Evolutionary conservation across 2,888 invertebrate genomes (phyloP), one percentile per base, ranked within the genome.

Genomic region (Toxonevra muliebris): DNA sequence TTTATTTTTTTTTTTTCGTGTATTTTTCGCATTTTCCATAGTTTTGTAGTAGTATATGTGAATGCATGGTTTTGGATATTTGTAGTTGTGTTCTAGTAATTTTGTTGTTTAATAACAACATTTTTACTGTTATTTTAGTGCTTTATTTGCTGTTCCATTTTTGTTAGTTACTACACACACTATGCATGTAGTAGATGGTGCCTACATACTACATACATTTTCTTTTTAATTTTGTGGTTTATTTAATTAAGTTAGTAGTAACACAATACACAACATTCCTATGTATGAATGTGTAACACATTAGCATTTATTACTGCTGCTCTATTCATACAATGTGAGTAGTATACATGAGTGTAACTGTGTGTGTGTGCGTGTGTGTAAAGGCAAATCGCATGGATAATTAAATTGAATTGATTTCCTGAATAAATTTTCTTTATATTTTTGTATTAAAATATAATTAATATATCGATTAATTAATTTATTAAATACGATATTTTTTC

Each of bases 101-200:
- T 63, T 54, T 55, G 40, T 63, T 63, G 45, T 41, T 63, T 63
- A 63, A 63, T 54, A 54, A 63, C 45, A 43, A 63, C 19, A 54
- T 30, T 54, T 55, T 42, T 53, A 53, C 61, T 10, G 61, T 61
- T 61, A 61, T 52, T 40, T 61, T 52, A 40, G 10, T 19, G 12
- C 40, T 64, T 55, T 19, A 30, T 45, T 64, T 20, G 43, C 13
- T 11, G 15, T 54, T 64, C 50, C 48, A 48, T 48, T 12, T 48
- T 48, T 48, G 15, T 48, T 12, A n/a, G 15, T 48, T 48, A 48
- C 48, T 48, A 48, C 30, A 48, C 15, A 48, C 8, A 48, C 48
- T 53, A 7, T 30, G 30, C 30, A 4, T 7, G 30, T 30, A 30
- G 30, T n/a, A n/a, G n/a, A n/a, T n/a, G n/a, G 7, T 30, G 7